Percentiles rank a stretch among this genome's conserved stretches.
These are phyloP conservation scores for Percopsis transmontana DNA, from an alignment of 2,113 vertebrate genomes.

Conservation along the genomic window DNA sequence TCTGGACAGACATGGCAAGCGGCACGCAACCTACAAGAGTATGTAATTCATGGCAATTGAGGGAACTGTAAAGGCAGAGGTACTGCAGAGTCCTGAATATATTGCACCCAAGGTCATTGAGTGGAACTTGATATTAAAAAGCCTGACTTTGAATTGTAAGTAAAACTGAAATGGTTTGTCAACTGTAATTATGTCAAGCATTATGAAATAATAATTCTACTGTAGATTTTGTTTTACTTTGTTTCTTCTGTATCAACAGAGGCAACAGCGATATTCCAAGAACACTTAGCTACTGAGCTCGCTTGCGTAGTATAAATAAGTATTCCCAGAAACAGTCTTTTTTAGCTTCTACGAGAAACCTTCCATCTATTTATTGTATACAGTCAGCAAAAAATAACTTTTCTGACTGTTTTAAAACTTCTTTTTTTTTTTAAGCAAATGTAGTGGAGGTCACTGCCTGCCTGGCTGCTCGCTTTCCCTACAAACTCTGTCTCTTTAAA, in stretches of 20 bases:
- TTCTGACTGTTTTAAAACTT: conserved; percentile 47
- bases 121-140: conserved; percentile 1
- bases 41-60: background rate
- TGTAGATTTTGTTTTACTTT: no score
- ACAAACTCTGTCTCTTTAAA: conserved; percentile 51
- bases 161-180: no score
- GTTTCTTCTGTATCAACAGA: conserved; percentile 18
- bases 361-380: conserved; percentile 33
- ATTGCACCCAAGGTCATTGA: background rate
- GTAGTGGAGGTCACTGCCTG: conserved; percentile 20
- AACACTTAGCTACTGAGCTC: no score
- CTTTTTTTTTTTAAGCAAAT: no score
- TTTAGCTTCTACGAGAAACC: conserved; percentile 26
- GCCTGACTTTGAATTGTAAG: no score
- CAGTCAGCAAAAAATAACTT: conserved; percentile 29
- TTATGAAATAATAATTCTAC: no score
- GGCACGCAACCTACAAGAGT: background rate
- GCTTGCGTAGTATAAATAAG: background rate
- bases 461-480: background rate
- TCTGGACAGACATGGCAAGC: background rate
- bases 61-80: background rate
- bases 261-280: conserved; percentile 9
- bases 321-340: conserved; percentile 40
- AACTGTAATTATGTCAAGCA: no score
- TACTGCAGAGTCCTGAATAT: background rate